A percentile compares a stretch with the other conserved stretches of the same genome.
These are phyloP conservation scores for Kryptolebias ocellatus DNA, from an alignment of 2,797 vertebrate genomes.

Conservation along the genomic window DNA sequence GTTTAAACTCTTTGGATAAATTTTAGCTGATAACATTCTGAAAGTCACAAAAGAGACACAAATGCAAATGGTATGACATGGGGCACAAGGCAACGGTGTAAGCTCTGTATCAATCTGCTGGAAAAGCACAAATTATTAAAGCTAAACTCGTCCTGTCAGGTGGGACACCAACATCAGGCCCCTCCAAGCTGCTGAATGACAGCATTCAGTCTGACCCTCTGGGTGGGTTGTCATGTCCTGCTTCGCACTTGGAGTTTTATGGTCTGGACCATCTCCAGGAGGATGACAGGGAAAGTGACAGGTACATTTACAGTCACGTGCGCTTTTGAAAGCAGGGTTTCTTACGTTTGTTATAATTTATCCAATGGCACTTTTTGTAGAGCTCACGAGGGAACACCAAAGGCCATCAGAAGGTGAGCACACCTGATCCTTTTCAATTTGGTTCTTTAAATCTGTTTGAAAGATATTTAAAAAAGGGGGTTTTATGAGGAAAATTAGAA, in stretches of 20 bases:
- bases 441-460: not conserved
- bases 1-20: too few species aligned
- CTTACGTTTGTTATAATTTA: conserved; percentile 12
- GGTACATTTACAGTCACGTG: conserved; percentile 71
- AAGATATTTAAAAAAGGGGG: not conserved
- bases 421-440: not conserved
- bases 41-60: not conserved
- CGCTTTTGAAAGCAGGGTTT: not conserved
- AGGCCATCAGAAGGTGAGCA: conserved; percentile 89
- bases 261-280: conserved; percentile 90
- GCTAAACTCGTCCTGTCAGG: conserved; percentile 49
- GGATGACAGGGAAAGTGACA: conserved; percentile 91
- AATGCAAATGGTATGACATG: not conserved
- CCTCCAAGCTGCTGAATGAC: conserved; percentile 84
- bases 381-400: conserved; percentile 90
- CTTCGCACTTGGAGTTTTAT: conserved; percentile 86
- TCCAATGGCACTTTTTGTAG: conserved; percentile 68
- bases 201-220: conserved; percentile 79
- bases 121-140: not conserved
- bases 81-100: too few species aligned
- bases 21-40: too few species aligned
- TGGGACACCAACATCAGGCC: conserved; percentile 71
- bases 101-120: not conserved
- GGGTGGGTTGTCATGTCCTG: conserved; percentile 84
- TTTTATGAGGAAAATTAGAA: not conserved